Evolutionary conservation across 2,888 invertebrate genomes (phyloP).

Genomic region (Plagodis dolabraria): DNA sequence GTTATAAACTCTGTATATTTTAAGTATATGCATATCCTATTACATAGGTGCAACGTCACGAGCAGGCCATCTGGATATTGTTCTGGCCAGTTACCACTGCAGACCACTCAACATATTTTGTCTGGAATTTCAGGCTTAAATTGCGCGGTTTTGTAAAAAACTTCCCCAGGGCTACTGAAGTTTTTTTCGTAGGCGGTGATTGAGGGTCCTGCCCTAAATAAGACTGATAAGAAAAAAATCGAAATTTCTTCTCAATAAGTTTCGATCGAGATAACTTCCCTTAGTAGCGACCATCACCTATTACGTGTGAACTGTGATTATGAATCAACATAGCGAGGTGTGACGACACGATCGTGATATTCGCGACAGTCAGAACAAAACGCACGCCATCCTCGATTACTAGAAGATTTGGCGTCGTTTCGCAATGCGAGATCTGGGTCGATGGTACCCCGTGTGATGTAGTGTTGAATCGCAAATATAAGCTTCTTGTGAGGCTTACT

Average conservation of each 20-base stretch:
- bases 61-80: no score
- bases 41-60: no score
- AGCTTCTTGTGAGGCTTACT: slow-evolving; percentile 11
- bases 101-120: no score
- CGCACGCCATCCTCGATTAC: slow-evolving; percentile 7
- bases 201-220: no score
- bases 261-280: slow-evolving; percentile 6
- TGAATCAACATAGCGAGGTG: slow-evolving; percentile 3
- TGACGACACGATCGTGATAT: slow-evolving; percentile 5
- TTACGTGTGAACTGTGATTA: slow-evolving; percentile 2
- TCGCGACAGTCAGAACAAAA: slow-evolving; percentile 11
- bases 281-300: background rate
- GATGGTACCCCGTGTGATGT: background rate
- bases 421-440: slow-evolving; percentile 13
- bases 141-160: no score
- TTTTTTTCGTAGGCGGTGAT: no score
- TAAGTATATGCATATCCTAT: no score
- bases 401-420: slow-evolving; percentile 8
- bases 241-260: background rate
- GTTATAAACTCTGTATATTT: no score
- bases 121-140: no score
- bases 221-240: no score
- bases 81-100: no score
- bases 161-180: no score
- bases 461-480: slow-evolving; percentile 23